A percentile compares a stretch with the other conserved stretches of the same genome.
Conservation (phyloP, 2,113 vertebrate genomes). For the Antechinus flavipes region DNA sequence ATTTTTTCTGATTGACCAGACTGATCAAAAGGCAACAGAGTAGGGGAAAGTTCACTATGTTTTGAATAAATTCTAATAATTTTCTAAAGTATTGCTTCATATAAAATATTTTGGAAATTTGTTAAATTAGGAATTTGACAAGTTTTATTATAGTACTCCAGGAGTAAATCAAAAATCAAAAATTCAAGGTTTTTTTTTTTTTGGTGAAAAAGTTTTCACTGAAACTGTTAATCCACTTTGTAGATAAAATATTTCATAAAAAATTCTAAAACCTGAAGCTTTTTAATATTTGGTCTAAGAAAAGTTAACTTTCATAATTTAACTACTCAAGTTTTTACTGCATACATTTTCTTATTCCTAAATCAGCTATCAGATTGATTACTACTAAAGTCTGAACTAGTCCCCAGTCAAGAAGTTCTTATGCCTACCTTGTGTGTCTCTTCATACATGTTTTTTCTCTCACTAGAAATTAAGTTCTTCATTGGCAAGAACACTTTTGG, state of each 20-base stretch:
- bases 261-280: background rate
- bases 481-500: background rate
- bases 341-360: background rate
- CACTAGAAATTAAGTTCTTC: background rate
- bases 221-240: background rate
- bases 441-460: background rate
- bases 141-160: background rate
- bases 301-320: background rate
- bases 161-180: background rate
- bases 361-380: background rate
- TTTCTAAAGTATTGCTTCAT: too few relatives aligned
- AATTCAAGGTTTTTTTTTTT: background rate
- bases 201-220: background rate
- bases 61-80: background rate
- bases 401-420: background rate
- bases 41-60: background rate
- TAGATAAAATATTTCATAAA: background rate
- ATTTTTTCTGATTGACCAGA: too few relatives aligned
- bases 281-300: background rate
- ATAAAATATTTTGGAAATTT: too few relatives aligned
- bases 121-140: too few relatives aligned
- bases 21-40: background rate
- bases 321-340: background rate
- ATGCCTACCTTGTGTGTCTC: background rate
- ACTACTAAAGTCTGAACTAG: background rate